Percentiles rank a stretch among this genome's conserved stretches.
Conservation (phyloP, 2,797 vertebrate species). For the Hafferia zeledoni region DNA sequence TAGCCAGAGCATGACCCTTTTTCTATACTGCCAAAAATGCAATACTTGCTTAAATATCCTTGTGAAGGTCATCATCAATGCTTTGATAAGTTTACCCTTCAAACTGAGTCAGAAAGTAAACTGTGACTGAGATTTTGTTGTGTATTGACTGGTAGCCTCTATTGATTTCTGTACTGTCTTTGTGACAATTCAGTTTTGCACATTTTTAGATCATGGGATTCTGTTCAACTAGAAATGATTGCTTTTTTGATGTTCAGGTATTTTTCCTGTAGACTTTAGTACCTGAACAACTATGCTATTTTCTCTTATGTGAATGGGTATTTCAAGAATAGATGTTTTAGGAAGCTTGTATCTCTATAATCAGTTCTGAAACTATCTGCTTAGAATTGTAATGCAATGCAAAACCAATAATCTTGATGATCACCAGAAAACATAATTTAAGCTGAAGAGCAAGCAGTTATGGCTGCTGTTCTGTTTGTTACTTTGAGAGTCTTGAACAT, state of each 20-base stretch:
- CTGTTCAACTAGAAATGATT: not conserved
- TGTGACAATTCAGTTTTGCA: not conserved
- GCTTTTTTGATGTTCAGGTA: accelerated
- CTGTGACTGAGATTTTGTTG: not conserved
- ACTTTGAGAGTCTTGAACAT: not conserved
- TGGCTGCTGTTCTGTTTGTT: not conserved
- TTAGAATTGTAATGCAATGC: not conserved
- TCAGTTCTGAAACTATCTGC: not conserved
- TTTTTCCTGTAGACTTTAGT: not conserved
- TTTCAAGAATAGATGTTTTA: not conserved
- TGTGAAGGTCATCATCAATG: not conserved
- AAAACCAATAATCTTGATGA: not conserved
- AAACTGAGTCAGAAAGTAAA: not conserved
- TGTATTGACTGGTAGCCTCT: not conserved
- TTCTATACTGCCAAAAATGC: not conserved
- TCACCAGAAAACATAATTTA: not conserved
- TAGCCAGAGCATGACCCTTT: not conserved
- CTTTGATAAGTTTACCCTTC: not conserved
- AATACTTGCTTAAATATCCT: not conserved
- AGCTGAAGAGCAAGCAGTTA: not conserved
- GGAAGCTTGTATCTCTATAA: not conserved
- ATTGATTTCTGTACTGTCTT: not conserved
- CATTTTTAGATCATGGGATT: not conserved
- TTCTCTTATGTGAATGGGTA: not conserved
- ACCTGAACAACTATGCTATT: not conserved